phyloP scores from a whole-genome alignment of 2,888 invertebrate genomes.

The Tineola bisselliella region DNA sequence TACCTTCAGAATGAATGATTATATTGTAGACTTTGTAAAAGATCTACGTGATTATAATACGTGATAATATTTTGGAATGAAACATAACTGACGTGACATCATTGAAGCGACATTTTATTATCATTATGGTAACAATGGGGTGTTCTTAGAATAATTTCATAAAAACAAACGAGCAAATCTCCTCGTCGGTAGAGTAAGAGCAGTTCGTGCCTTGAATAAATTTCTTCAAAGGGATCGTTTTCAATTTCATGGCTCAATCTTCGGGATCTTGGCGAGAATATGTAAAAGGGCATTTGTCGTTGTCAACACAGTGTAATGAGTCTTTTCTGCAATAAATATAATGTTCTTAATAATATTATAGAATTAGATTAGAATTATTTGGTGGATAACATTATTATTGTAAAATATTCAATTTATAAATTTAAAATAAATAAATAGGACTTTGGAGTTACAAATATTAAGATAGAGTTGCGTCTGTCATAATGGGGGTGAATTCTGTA shows the following conservation, averaged over 20 bases:
- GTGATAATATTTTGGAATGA: background rate
- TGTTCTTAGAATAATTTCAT: constrained; percentile 63
- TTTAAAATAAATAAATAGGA: background rate
- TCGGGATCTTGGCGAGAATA: constrained; percentile 63
- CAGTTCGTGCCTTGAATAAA: constrained; percentile 66
- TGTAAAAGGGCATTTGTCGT: constrained; percentile 66
- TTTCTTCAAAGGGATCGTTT: constrained; percentile 67
- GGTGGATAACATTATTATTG: constrained; percentile 34
- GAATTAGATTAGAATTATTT: no score
- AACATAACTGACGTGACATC: constrained; percentile 3
- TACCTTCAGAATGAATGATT: no score
- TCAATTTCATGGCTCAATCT: constrained; percentile 68
- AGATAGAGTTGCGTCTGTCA: background rate
- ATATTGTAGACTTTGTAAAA: background rate
- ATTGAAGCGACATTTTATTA: constrained; percentile 13
- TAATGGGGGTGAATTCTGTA: background rate
- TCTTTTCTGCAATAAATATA: constrained; percentile 32
- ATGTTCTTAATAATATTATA: constrained; percentile 16
- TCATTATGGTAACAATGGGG: constrained; percentile 29
- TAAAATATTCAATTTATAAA: no score
- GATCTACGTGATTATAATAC: background rate
- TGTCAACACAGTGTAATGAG: constrained; percentile 65
- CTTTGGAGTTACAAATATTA: background rate
- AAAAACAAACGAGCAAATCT: constrained; percentile 67
- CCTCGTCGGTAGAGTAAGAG: constrained; percentile 54